Conservation (phyloP, 2,888 invertebrate species). For the Seira sanloemensis region DNA sequence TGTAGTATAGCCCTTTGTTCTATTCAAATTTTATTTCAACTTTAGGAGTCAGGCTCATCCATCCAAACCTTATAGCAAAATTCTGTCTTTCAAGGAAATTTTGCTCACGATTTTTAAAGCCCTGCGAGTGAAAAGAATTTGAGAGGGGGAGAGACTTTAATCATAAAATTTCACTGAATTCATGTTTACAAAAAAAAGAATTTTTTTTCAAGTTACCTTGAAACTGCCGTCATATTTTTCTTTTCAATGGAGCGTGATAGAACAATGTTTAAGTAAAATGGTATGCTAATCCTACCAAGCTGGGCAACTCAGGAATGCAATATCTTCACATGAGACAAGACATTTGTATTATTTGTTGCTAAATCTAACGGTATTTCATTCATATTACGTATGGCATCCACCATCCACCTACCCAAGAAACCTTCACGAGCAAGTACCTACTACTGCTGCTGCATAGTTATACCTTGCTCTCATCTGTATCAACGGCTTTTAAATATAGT, state of each 20-base stretch:
- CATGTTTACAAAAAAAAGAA: background rate
- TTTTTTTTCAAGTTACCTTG: slow-evolving; percentile 36
- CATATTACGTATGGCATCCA: background rate
- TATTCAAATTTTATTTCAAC: too few relatives aligned
- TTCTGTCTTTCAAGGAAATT: background rate
- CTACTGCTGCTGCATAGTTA: background rate
- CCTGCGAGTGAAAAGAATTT: background rate
- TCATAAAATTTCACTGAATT: too few relatives aligned
- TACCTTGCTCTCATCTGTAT: background rate
- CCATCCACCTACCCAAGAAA: background rate
- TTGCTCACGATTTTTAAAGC: background rate
- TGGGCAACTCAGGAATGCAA: slow-evolving; percentile 27
- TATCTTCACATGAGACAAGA: background rate
- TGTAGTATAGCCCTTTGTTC: background rate
- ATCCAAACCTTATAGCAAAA: background rate
- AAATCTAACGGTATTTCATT: slow-evolving; percentile 54
- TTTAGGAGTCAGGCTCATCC: background rate
- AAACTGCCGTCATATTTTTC: slow-evolving; percentile 32
- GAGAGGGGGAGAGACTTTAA: too few relatives aligned
- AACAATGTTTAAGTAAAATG: slow-evolving; percentile 15
- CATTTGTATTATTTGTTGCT: slow-evolving; percentile 8
- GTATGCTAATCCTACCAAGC: slow-evolving; percentile 5
- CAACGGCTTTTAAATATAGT: too few relatives aligned
- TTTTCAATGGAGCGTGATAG: slow-evolving; percentile 23
- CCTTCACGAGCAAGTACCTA: background rate